A percentile compares a stretch with the other conserved stretches of the same genome.
phyloP scores from a whole-genome alignment of 2,113 vertebrate species.

The Campylomormyrus tamandua region DNA sequence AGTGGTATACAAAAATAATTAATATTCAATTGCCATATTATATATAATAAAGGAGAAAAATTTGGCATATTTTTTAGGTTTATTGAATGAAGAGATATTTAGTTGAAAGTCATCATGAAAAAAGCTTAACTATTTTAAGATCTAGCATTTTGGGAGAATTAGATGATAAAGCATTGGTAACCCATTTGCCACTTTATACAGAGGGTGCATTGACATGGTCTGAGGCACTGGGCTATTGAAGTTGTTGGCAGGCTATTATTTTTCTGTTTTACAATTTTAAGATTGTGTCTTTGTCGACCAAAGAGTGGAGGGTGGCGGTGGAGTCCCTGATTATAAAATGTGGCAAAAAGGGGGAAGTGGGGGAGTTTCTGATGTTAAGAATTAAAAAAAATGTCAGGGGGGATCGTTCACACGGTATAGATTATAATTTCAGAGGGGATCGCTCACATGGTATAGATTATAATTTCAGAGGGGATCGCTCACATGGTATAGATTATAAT shows the following conservation, averaged over 20 bases:
- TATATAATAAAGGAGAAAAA: neutral
- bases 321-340: neutral
- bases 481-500: too few relatives aligned
- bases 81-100: neutral
- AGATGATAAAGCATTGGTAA: neutral
- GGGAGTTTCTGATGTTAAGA: neutral
- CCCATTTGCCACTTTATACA: neutral
- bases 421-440: too few relatives aligned
- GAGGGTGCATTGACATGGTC: neutral
- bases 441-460: too few relatives aligned
- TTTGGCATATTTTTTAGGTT: neutral
- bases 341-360: neutral
- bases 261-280: neutral
- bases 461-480: too few relatives aligned
- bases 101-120: neutral
- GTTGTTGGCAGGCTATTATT: neutral
- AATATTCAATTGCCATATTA: neutral
- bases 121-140: neutral
- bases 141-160: neutral
- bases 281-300: neutral
- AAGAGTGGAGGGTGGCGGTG: neutral
- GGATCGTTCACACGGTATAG: too few relatives aligned
- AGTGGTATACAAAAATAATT: neutral
- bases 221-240: neutral
- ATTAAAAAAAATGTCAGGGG: neutral